Base-by-base conservation (phyloP, 2,888 invertebrate genomes). In the Ptilodon capucinus region DNA sequence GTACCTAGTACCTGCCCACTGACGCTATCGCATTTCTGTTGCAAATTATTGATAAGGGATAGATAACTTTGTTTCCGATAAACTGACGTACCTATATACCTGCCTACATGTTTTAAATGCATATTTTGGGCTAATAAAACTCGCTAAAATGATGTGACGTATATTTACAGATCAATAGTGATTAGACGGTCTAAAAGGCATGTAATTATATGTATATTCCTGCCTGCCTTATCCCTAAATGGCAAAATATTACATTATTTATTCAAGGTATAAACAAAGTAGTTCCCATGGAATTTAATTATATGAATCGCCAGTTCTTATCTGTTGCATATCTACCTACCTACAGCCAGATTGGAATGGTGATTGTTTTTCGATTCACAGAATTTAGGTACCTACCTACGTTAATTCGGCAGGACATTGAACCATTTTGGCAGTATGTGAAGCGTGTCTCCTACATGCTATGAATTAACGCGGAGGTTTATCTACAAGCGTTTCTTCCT, bases 361-460 rank as follows among this genome's bases (percentile, higher is more conserved):
- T 44, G 28, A 32, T 41, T 41, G 41, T 41, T 41, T 32, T 30
- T 19, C 13, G 34, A 34, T 42, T 42, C 34, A 34, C 6, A 34
- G 32, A 42, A 34, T 42, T 28, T n/a, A 8, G 19, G 14, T 4
- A 14, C 1, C 21, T 17, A 17, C 19, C 39, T 19, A 19, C 25
- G 21, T 44, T n/a, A 47, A 52, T 60, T 53, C 30, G 42, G 50
- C 42, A 55, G 81, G 70, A 67, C 77, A 60, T 75, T 81, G 78
- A 81, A 77, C 82, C 59, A 70, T 64, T 71, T 67, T 41, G 51
- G 56, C 45, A 49, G 54, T 47, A 54, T 55, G 48, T 71, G 56
- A 68, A 77, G 68, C 82, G 77, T 82, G 72, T 81, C 76, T 81
- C 81, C 81, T 81, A 65, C 59, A 52, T 21, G 46, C 67, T 71